Percentiles rank a stretch among this genome's conserved stretches.
phyloP scores from a whole-genome alignment of 2,888 invertebrate species.

The Synanthedon myopaeformis region DNA sequence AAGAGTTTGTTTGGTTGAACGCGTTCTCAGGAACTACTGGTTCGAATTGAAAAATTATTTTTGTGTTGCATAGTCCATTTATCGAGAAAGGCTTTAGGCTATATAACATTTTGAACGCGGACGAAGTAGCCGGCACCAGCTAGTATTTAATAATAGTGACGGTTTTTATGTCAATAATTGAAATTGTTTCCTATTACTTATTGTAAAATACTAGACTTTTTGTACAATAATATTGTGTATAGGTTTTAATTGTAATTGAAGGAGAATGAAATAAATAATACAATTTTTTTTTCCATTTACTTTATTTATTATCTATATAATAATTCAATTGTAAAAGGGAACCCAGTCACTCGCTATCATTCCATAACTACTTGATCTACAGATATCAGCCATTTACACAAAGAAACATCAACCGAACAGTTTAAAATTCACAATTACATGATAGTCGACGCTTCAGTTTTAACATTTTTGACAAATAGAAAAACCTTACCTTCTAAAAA shows the following conservation, averaged over 20 bases:
- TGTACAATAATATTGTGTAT: slow-evolving; percentile 46
- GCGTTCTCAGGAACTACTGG: too few relatives aligned
- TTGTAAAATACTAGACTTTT: slow-evolving; percentile 10
- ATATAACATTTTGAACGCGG: too few relatives aligned
- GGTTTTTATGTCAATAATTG: too few relatives aligned
- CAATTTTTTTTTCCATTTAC: slow-evolving; percentile 44
- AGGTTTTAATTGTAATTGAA: slow-evolving; percentile 5
- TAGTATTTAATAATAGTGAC: too few relatives aligned
- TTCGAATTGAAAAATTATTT: too few relatives aligned
- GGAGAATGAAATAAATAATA: slow-evolving; percentile 17
- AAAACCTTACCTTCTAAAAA: too few relatives aligned
- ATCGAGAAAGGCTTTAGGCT: too few relatives aligned
- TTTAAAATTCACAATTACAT: slow-evolving; percentile 69
- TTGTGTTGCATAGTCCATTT: too few relatives aligned
- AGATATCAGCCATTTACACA: slow-evolving; percentile 66
- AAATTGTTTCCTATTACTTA: too few relatives aligned
- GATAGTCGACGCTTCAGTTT: slow-evolving; percentile 60
- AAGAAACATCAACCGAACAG: slow-evolving; percentile 66
- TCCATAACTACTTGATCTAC: slow-evolving; percentile 63
- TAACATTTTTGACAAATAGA: neutral
- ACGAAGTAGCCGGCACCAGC: too few relatives aligned
- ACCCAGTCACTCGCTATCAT: slow-evolving; percentile 64
- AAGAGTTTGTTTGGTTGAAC: too few relatives aligned
- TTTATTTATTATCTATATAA: slow-evolving; percentile 46
- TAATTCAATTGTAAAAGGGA: slow-evolving; percentile 69